phyloP scores from a whole-genome alignment of 2,113 vertebrate genomes.

The Centrocercus urophasianus region DNA sequence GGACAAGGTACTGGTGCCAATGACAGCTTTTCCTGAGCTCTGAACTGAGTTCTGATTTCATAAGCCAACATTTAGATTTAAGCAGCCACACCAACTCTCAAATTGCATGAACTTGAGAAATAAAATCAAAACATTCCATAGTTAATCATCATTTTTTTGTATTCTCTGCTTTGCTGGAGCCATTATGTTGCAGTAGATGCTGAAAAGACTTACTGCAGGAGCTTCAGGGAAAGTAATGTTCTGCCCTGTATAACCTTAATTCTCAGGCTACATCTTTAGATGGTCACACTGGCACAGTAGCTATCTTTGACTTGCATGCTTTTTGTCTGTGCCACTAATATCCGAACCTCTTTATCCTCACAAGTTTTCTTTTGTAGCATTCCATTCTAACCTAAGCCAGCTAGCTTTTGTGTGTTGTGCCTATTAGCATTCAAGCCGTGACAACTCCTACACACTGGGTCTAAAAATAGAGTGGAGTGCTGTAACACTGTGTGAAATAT shows the following conservation, averaged over 20 bases:
- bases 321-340: not conserved
- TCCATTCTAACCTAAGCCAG: not conserved
- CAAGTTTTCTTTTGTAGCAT: not conserved
- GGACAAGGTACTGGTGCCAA: fast-evolving
- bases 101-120: not conserved
- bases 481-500: slow-evolving; percentile 47
- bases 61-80: not conserved
- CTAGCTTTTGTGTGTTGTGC: slow-evolving; percentile 35
- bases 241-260: not conserved
- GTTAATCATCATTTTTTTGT: not conserved
- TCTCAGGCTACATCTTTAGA: not conserved
- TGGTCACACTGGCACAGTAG: not conserved
- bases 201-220: not conserved
- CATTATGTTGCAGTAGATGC: not conserved
- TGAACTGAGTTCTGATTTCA: not conserved
- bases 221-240: not conserved
- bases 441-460: slow-evolving; percentile 45
- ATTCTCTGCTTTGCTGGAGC: not conserved
- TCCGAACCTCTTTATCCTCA: not conserved
- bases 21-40: not conserved
- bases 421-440: slow-evolving; percentile 53
- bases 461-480: slow-evolving; percentile 72
- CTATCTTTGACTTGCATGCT: not conserved
- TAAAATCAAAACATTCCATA: slow-evolving; percentile 6
- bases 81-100: not conserved